Conservation (phyloP, 2,888 invertebrate species). For the Limulus polyphemus region DNA sequence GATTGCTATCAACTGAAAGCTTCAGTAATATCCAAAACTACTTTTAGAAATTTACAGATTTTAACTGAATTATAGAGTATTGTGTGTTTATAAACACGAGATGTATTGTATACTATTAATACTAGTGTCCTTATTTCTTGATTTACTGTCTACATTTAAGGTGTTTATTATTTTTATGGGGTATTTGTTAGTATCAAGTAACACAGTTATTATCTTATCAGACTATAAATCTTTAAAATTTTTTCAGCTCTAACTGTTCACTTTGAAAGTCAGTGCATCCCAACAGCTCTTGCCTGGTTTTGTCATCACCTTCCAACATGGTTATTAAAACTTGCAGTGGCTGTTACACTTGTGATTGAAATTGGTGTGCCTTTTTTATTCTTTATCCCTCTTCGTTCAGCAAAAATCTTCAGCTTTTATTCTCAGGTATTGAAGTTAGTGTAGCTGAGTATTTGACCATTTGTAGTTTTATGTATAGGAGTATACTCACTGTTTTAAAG, state of each 20-base stretch:
- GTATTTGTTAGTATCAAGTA: too few species aligned
- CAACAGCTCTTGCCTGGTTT: conserved; percentile 58
- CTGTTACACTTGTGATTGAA: conserved; percentile 50
- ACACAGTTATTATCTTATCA: too few species aligned
- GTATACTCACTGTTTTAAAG: too few species aligned
- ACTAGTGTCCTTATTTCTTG: too few species aligned
- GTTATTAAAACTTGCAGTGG: conserved; percentile 49
- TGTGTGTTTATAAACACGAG: too few species aligned
- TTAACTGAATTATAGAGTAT: too few species aligned
- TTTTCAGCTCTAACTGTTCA: conserved; percentile 49
- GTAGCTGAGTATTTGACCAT: neutral
- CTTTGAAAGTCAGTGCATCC: conserved; percentile 62
- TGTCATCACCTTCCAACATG: conserved; percentile 55
- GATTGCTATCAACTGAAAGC: conserved; percentile 9
- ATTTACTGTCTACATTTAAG: too few species aligned
- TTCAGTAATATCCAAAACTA: too few species aligned
- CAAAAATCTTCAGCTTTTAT: conserved; percentile 50
- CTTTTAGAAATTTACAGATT: too few species aligned
- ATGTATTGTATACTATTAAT: too few species aligned
- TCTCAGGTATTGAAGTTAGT: conserved; percentile 45
- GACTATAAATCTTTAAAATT: conserved; percentile 13
- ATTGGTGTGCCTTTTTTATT: conserved; percentile 56
- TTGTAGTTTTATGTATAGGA: neutral
- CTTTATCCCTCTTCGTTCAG: conserved; percentile 52
- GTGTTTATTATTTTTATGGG: too few species aligned